Percentiles rank a stretch among this genome's conserved stretches.
Evolutionary conservation across 1,140 invertebrate genomes (phyloP).

Genomic region (Drosophila triauraria): DNA sequence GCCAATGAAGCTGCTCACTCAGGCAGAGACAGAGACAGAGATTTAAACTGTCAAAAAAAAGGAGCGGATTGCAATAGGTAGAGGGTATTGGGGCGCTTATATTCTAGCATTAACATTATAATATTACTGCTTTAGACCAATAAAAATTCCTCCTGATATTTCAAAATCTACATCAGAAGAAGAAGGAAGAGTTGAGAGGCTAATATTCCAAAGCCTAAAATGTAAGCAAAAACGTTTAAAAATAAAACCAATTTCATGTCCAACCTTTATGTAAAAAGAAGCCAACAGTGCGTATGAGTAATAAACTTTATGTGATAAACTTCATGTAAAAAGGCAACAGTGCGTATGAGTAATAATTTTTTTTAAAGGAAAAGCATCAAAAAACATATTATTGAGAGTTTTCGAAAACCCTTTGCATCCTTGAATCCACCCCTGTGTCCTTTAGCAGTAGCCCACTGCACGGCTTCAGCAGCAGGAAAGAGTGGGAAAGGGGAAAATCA

Average conservation of each 20-base stretch:
- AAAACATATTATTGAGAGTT: too few relatives aligned
- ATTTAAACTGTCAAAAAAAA: conserved; percentile 8
- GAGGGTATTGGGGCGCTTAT: background rate
- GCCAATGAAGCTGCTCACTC: conserved; percentile 50
- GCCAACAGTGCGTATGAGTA: background rate
- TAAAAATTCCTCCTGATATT: too few relatives aligned
- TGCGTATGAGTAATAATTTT: too few relatives aligned
- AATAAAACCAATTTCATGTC: too few relatives aligned
- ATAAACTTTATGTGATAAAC: too few relatives aligned
- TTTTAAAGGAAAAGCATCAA: too few relatives aligned
- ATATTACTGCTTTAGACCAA: too few relatives aligned
- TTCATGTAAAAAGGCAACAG: too few relatives aligned
- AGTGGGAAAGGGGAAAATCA: conserved; percentile 9
- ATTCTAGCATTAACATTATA: background rate
- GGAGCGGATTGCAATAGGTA: conserved; percentile 9
- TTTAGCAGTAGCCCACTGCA: conserved; percentile 34
- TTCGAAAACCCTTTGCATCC: background rate
- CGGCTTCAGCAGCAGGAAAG: conserved; percentile 1
- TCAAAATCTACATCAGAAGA: too few relatives aligned
- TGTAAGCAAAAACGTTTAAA: too few relatives aligned
- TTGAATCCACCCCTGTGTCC: conserved; percentile 11
- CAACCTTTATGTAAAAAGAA: background rate
- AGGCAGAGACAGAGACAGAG: conserved; percentile 25
- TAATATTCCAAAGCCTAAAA: too few relatives aligned
- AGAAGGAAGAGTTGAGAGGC: too few relatives aligned